These are phyloP conservation scores for Gambusia affinis DNA, from an alignment of 2,113 vertebrate genomes.

Conservation along the genomic window DNA sequence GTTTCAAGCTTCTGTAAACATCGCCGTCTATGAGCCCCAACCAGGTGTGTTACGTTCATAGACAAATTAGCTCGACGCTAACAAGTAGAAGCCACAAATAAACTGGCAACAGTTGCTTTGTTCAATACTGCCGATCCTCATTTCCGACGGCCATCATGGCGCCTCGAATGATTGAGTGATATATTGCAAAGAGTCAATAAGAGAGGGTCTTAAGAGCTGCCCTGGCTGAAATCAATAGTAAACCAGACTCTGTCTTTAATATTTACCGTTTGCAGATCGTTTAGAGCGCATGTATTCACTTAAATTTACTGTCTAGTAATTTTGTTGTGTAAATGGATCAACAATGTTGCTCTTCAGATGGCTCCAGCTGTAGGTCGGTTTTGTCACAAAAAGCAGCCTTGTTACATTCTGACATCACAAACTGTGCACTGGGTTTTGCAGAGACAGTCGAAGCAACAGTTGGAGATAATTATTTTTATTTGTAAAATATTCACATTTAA, in stretches of 20 bases:
- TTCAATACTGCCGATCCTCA: too few relatives aligned
- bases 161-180: too few relatives aligned
- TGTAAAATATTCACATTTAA: constrained; percentile 79
- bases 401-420: neutral
- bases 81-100: too few relatives aligned
- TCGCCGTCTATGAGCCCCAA: too few relatives aligned
- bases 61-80: too few relatives aligned
- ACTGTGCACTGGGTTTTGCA: too few relatives aligned
- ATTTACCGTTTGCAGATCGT: neutral
- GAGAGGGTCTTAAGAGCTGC: constrained; percentile 2
- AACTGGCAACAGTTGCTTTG: too few relatives aligned
- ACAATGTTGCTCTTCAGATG: neutral
- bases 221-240: neutral
- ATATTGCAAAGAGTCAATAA: too few relatives aligned
- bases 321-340: constrained; percentile 10
- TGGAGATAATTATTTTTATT: constrained; percentile 73
- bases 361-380: neutral
- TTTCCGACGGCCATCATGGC: too few relatives aligned
- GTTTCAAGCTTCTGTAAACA: too few relatives aligned
- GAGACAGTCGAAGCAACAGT: constrained; percentile 16
- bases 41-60: too few relatives aligned
- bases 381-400: neutral
- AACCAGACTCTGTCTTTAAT: neutral
- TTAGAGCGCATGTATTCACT: neutral
- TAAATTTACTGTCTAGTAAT: constrained; percentile 3